phyloP scores from a whole-genome alignment of 2,888 invertebrate genomes.

The Drosophila quasianomalipes region DNA sequence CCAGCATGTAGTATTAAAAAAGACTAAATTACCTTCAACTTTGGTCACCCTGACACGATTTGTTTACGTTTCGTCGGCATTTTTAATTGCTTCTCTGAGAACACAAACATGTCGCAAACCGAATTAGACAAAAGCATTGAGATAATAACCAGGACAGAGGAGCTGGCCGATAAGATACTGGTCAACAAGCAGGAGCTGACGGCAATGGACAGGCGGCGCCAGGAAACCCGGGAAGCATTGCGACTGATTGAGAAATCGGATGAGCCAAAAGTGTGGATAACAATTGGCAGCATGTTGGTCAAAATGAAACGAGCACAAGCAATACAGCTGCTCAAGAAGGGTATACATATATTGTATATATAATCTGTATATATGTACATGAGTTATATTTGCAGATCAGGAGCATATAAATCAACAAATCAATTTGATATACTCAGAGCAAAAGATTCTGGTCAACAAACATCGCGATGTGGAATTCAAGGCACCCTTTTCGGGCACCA shows the following conservation, averaged over 20 bases:
- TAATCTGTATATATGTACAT: not conserved
- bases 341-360: slow-evolving; percentile 49
- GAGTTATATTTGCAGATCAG: slow-evolving; percentile 77
- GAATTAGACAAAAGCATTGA: slow-evolving; percentile 77
- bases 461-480: slow-evolving; percentile 84
- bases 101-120: slow-evolving; percentile 48
- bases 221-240: slow-evolving; percentile 83
- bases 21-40: not conserved
- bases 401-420: slow-evolving; percentile 83
- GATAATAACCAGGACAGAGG: slow-evolving; percentile 82
- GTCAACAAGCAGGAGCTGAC: slow-evolving; percentile 83
- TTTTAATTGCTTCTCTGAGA: not conserved
- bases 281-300: slow-evolving; percentile 84
- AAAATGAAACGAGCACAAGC: slow-evolving; percentile 81
- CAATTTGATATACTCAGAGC: slow-evolving; percentile 83
- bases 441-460: slow-evolving; percentile 83
- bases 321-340: slow-evolving; percentile 82
- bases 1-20: not conserved
- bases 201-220: slow-evolving; percentile 83
- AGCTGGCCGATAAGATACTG: slow-evolving; percentile 84
- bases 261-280: slow-evolving; percentile 84
- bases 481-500: slow-evolving; percentile 82
- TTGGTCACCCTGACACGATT: slow-evolving; percentile 34
- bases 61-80: slow-evolving; percentile 37
- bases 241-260: slow-evolving; percentile 78